Evolutionary conservation across 2,797 vertebrate species (phyloP).

Genomic region (Sebastes melanostomus): DNA sequence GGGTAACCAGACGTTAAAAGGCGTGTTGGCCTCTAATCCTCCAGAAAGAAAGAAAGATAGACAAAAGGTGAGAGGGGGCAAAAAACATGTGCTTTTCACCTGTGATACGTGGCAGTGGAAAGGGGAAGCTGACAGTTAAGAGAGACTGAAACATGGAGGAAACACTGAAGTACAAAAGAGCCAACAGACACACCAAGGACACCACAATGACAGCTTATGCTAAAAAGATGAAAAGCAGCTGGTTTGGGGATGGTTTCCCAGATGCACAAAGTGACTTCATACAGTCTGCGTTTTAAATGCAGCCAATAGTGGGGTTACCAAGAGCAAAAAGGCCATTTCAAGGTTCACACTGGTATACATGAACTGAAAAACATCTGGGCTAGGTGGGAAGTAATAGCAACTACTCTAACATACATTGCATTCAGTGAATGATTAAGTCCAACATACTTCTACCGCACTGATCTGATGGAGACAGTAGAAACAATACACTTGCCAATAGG

Average conservation of each 20-base stretch:
- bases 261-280: conserved; percentile 36
- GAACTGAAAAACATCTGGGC: neutral
- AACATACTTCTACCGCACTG: neutral
- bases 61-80: neutral
- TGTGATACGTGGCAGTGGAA: neutral
- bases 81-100: conserved; percentile 21
- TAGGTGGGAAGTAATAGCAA: neutral
- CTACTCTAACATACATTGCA: neutral
- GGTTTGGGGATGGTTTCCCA: conserved; percentile 13
- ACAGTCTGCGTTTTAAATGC: conserved; percentile 6
- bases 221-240: conserved; percentile 43
- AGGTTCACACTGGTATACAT: neutral
- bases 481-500: neutral
- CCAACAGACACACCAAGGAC: conserved; percentile 14
- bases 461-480: neutral
- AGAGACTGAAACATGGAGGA: neutral
- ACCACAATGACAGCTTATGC: conserved; percentile 48
- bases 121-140: neutral
- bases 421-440: neutral
- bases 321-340: conserved; percentile 1
- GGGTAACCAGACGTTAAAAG: conserved; percentile 15
- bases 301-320: neutral
- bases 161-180: conserved; percentile 7
- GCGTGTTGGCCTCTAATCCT: conserved; percentile 38
- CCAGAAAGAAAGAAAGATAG: conserved; percentile 10